phyloP scores from a whole-genome alignment of 2,113 vertebrate species.

The Brienomyrus brachyistius region DNA sequence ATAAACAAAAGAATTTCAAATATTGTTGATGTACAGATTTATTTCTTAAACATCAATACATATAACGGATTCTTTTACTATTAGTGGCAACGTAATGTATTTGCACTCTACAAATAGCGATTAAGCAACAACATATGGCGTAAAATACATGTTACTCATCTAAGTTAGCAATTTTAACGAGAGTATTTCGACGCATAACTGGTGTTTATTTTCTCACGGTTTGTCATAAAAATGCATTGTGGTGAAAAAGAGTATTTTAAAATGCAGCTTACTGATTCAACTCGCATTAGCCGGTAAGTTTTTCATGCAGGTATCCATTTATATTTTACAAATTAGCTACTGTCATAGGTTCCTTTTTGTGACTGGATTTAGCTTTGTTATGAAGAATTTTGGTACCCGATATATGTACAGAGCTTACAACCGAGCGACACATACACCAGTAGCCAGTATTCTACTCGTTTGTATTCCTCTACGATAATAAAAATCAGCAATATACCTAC shows the following conservation, averaged over 20 bases:
- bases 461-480: not conserved
- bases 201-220: not conserved
- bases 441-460: not conserved
- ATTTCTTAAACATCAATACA: constrained; percentile 11
- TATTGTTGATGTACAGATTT: not conserved
- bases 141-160: not conserved
- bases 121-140: not conserved
- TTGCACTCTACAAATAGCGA: not conserved
- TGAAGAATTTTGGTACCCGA: not conserved
- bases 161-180: not conserved
- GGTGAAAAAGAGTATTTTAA: not conserved
- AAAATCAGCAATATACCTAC: constrained; percentile 17
- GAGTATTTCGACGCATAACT: not conserved
- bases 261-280: not conserved
- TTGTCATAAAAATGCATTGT: not conserved
- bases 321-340: not conserved
- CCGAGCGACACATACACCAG: not conserved
- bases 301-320: not conserved
- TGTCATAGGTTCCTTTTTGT: constrained; percentile 1
- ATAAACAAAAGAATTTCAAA: not conserved
- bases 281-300: not conserved
- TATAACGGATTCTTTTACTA: not conserved
- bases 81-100: not conserved
- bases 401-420: not conserved
- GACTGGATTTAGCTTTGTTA: not conserved